Evolutionary conservation across 2,113 vertebrate species (phyloP).

Genomic region (Phyllopteryx taeniolatus): DNA sequence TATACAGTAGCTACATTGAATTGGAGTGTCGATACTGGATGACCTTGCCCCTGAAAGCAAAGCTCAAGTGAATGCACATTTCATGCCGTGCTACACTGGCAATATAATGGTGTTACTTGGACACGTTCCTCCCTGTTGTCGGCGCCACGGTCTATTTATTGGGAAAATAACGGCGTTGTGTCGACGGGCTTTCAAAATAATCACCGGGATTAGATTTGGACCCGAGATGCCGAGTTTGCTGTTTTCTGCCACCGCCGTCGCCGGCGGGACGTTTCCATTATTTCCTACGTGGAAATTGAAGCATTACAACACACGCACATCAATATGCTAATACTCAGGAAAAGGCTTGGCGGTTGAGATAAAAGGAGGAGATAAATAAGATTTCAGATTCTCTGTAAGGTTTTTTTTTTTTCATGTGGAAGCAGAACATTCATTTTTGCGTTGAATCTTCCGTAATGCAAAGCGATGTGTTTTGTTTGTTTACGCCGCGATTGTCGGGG

Average conservation of each 20-base stretch:
- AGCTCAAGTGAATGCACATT: neutral
- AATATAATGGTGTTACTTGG: neutral
- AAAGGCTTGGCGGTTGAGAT: neutral
- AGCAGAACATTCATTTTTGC: conserved; percentile 2
- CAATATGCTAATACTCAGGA: conserved; percentile 4
- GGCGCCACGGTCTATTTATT: neutral
- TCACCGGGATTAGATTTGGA: conserved; percentile 8
- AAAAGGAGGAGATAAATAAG: neutral
- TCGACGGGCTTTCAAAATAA: conserved; percentile 1
- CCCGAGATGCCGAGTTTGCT: conserved; percentile 4
- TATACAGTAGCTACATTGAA: neutral
- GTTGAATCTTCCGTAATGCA: neutral
- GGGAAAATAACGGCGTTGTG: neutral
- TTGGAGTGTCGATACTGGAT: neutral
- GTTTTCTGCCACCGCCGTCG: neutral
- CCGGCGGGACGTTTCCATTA: neutral
- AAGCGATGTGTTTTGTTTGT: neutral
- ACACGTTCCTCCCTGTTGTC: neutral
- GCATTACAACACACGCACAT: neutral
- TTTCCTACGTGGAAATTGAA: conserved; percentile 1
- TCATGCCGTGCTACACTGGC: neutral
- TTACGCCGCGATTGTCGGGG: neutral
- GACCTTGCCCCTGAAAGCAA: conserved; percentile 1
- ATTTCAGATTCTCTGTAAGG: neutral
- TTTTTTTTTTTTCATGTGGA: neutral